Percentiles rank a stretch among this genome's conserved stretches.
Evolutionary conservation across 2,888 invertebrate genomes (phyloP).

Genomic region (Microplitis deprimator): DNA sequence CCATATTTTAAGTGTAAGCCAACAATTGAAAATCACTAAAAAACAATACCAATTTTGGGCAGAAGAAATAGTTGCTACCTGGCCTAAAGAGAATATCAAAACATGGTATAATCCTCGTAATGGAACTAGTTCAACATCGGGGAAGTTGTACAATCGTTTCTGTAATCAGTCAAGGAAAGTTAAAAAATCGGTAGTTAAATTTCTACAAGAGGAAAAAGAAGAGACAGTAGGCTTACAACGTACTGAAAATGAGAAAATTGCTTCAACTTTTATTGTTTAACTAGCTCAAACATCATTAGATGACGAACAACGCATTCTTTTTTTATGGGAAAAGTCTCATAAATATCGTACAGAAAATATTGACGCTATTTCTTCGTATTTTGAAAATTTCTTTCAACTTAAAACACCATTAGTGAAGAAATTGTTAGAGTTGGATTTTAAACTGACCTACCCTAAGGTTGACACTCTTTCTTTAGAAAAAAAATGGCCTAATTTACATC

Average conservation of each 20-base stretch:
- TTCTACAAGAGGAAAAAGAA: constrained; percentile 3
- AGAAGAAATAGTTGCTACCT: neutral
- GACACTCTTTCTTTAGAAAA: too few species aligned
- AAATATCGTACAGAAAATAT: constrained; percentile 1
- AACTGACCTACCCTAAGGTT: too few species aligned
- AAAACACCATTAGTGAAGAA: constrained; percentile 8
- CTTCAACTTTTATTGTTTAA: too few species aligned
- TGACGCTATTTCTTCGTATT: neutral
- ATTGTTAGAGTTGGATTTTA: too few species aligned
- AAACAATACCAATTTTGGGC: neutral
- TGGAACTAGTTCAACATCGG: constrained; percentile 5
- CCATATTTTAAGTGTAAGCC: neutral
- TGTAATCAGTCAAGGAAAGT: constrained; percentile 8
- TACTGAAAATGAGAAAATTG: too few species aligned
- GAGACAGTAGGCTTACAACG: too few species aligned
- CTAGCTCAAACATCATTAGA: too few species aligned
- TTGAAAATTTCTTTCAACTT: neutral
- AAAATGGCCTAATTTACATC: too few species aligned
- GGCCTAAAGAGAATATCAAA: neutral
- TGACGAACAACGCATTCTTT: too few species aligned
- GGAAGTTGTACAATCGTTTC: constrained; percentile 1
- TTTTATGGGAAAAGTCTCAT: neutral
- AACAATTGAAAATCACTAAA: neutral
- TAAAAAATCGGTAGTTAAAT: neutral
- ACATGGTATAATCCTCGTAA: neutral